A percentile compares a stretch with the other conserved stretches of the same genome.
phyloP scores from a whole-genome alignment of 2,888 invertebrate genomes.

The Apocheima hispidaria region DNA sequence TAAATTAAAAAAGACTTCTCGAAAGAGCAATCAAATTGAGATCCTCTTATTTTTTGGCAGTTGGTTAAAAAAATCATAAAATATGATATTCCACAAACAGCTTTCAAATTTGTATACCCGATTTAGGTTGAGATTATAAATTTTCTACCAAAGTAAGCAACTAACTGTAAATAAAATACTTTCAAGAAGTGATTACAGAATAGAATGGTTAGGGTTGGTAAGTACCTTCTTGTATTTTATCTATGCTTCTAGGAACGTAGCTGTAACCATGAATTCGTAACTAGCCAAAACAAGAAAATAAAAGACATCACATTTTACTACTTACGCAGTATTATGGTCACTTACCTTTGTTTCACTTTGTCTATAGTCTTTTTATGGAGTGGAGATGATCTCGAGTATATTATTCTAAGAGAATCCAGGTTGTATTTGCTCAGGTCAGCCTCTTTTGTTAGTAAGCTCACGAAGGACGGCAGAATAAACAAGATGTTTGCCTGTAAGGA shows the following conservation, averaged over 20 bases:
- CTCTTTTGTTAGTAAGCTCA: slow-evolving; percentile 61
- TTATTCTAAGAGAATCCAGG: slow-evolving; percentile 64
- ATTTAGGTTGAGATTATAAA: too few species aligned
- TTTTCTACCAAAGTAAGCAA: too few species aligned
- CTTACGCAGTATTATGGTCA: slow-evolving; percentile 32
- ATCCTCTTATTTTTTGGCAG: too few species aligned
- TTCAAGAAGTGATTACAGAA: neutral
- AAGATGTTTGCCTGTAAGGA: slow-evolving; percentile 65
- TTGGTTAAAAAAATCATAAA: too few species aligned
- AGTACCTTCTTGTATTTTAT: neutral
- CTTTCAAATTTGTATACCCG: too few species aligned
- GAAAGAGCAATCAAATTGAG: too few species aligned
- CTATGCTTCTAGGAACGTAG: too few species aligned
- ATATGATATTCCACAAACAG: too few species aligned
- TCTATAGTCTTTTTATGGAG: slow-evolving; percentile 68
- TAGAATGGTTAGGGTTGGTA: neutral
- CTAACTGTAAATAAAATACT: too few species aligned
- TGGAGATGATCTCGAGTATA: slow-evolving; percentile 69
- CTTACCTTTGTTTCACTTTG: slow-evolving; percentile 65
- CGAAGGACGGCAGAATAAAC: slow-evolving; percentile 61
- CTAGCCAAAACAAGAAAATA: slow-evolving; percentile 38
- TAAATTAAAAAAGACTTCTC: too few species aligned
- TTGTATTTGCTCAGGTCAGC: slow-evolving; percentile 55
- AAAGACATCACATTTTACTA: slow-evolving; percentile 38
- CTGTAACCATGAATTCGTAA: slow-evolving; percentile 31